Percentiles rank a stretch among this genome's conserved stretches.
phyloP scores from a whole-genome alignment of 2,888 invertebrate genomes.

The Agrypnus murinus region DNA sequence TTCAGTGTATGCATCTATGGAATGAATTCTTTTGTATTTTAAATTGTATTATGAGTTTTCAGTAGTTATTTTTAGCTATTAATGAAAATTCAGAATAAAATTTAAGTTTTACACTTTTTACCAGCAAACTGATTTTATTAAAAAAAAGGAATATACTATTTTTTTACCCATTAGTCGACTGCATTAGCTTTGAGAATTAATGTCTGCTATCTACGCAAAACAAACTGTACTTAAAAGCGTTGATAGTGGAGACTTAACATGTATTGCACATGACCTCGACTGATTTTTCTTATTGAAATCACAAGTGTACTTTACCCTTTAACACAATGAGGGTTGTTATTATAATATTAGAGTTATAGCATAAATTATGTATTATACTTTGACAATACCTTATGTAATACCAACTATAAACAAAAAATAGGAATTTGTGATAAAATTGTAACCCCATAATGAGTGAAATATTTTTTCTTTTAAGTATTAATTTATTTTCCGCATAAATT shows the following conservation, averaged over 20 bases:
- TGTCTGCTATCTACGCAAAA: not conserved
- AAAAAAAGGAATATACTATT: not conserved
- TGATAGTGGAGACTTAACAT: constrained; percentile 15
- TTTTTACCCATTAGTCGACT: constrained; percentile 17
- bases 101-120: too few species aligned
- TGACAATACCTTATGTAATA: constrained; percentile 28
- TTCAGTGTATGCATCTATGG: not conserved
- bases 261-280: constrained; percentile 17
- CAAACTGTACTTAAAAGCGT: constrained; percentile 30
- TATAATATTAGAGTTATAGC: not conserved
- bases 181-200: constrained; percentile 2
- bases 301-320: constrained; percentile 45
- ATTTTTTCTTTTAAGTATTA: constrained; percentile 18
- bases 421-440: constrained; percentile 40
- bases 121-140: too few species aligned
- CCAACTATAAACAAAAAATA: constrained; percentile 21
- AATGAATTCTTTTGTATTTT: too few species aligned
- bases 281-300: constrained; percentile 41
- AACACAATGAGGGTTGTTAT: constrained; percentile 33
- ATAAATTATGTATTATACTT: constrained; percentile 9
- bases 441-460: constrained; percentile 18
- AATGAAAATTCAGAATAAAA: too few species aligned
- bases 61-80: too few species aligned
- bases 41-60: too few species aligned
- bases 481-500: constrained; percentile 13